Percentiles rank a stretch among this genome's conserved stretches.
Evolutionary conservation across 2,888 invertebrate species (phyloP).

Genomic region (Troides helena): DNA sequence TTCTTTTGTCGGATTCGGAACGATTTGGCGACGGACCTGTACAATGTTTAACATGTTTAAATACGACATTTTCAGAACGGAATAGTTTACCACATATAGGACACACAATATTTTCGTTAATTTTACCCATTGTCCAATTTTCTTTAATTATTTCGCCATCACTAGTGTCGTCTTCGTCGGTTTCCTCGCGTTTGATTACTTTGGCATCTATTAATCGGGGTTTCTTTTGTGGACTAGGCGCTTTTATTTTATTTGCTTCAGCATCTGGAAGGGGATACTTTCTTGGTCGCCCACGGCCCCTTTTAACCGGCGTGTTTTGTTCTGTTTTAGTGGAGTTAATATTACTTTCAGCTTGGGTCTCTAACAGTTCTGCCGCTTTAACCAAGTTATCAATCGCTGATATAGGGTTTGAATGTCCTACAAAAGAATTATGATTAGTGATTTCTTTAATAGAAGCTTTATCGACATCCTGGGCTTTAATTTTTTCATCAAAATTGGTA

Average conservation of each 20-base stretch:
- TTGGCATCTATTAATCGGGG: conserved; percentile 59
- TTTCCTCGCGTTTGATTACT: conserved; percentile 44
- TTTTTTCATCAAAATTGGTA: conserved; percentile 44
- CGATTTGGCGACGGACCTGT: conserved; percentile 72
- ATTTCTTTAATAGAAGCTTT: conserved; percentile 45
- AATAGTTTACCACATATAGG: conserved; percentile 75
- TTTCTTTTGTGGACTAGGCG: conserved; percentile 62
- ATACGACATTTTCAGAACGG: conserved; percentile 74
- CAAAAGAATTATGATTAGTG: conserved; percentile 40
- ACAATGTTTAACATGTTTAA: conserved; percentile 77
- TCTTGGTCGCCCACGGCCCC: conserved; percentile 71
- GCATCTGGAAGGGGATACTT: conserved; percentile 67
- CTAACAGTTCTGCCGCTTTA: conserved; percentile 71
- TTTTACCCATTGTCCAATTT: conserved; percentile 79
- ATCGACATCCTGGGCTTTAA: conserved; percentile 37
- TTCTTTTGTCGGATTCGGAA: conserved; percentile 65
- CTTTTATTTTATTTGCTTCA: conserved; percentile 43
- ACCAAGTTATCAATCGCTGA: conserved; percentile 73
- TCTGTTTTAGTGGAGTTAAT: conserved; percentile 39
- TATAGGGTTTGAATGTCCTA: conserved; percentile 51
- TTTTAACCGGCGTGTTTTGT: conserved; percentile 59
- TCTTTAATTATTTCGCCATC: conserved; percentile 60
- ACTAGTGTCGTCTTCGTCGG: conserved; percentile 51
- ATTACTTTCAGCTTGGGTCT: conserved; percentile 60
- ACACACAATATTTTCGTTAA: conserved; percentile 75